Evolutionary conservation across 2,797 vertebrate genomes (phyloP).

Genomic region (Morelia viridis): DNA sequence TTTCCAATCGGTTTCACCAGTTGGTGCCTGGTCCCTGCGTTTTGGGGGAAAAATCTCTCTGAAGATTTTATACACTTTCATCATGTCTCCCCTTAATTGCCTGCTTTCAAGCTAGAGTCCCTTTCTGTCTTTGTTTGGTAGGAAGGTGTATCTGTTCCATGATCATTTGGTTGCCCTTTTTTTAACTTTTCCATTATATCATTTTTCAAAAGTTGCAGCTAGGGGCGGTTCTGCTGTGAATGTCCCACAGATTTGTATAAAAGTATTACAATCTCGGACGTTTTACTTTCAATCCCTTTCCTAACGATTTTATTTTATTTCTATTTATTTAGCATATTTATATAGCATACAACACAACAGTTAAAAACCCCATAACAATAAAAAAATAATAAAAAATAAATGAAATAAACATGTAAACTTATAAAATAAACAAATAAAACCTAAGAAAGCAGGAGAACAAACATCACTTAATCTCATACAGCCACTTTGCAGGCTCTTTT

Average conservation of each 20-base stretch:
- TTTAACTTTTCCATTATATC: not conserved
- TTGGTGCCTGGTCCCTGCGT: not conserved
- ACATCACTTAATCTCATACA: not conserved
- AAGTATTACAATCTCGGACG: not conserved
- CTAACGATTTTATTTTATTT: not conserved
- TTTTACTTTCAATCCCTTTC: not conserved
- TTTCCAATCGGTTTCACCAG: not conserved
- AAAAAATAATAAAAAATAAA: not conserved
- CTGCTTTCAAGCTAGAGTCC: not conserved
- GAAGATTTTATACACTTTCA: not conserved
- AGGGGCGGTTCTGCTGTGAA: not conserved
- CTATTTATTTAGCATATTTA: not conserved
- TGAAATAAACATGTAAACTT: not conserved
- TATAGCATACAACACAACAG: no score
- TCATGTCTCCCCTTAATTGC: no score
- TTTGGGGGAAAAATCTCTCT: not conserved
- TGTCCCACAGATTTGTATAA: not conserved
- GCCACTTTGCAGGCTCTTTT: not conserved
- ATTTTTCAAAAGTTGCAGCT: not conserved
- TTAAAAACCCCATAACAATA: no score
- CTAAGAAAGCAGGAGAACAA: not conserved
- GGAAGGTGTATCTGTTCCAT: not conserved
- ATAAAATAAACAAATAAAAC: not conserved
- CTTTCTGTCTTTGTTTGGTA: not conserved
- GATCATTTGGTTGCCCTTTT: not conserved